Base-by-base conservation (phyloP, 2,797 vertebrate genomes). In the Hyperoplus lanceolatus region DNA sequence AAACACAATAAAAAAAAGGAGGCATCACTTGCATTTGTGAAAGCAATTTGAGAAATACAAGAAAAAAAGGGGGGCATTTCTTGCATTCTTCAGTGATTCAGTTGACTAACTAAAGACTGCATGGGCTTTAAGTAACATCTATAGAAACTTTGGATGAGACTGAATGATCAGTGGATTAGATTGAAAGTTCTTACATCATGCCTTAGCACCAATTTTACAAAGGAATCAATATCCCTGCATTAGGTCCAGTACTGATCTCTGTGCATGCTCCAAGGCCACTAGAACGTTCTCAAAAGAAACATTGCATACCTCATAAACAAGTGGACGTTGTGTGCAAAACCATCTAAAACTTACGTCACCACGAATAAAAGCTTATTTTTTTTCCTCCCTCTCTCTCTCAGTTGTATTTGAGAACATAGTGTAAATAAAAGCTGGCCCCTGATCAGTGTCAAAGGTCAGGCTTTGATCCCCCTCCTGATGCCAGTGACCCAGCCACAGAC, bases 231-330 rank as follows among this genome's bases (percentile, higher is more conserved):
- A 80, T 91, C 89, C 80, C 91, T 91, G 86, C 70, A 18, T 83
- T 90, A 93, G 93, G 92, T 92, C 93, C 92, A 87, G 85, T 88
- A 87, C 90, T 92, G 90, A 90, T 91, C 81, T 88, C 86, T 92
- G 84, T 92, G 90, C 92, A 93, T 92, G 91, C 92, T 93, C 89
- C 86, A 94, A 95, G 94, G 93, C 93, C 94, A 94, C 93, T 78
- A 87, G 87, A 88, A 94, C 89, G 71, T 89, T 93, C 92, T 89
- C 82, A 84, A 92, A 88, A 85, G 60, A 94, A 90, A 91, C 85
- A 90, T 92, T 93, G 91, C 93, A 95, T 92, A 93, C 93, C 90
- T 88, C 89, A 92, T 90, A 87, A 90, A 92, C 90, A 94, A 88
- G 82, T 91, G 81, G 82, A 93, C 84, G 42, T 77, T 72, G 86